Evolutionary conservation across 2,888 invertebrate genomes (phyloP), one percentile per base, ranked within the genome.

Genomic region (Mythimna pallens): DNA sequence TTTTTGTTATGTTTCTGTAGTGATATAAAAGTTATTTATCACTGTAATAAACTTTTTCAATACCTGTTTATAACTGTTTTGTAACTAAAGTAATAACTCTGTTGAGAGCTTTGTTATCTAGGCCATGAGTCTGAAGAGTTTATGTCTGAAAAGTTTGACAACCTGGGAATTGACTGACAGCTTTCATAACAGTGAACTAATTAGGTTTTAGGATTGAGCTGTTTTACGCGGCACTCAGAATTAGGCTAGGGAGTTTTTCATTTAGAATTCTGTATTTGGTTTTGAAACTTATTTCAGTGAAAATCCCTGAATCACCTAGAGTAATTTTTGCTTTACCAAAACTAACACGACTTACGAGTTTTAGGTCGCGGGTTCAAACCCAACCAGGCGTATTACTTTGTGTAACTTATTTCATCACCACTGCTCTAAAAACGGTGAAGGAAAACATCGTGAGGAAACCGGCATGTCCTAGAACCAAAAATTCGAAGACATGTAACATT

Each of bases 71-170:
- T 36, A 63, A 9, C 36, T 30, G 25, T 20, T 61, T 40, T 43
- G 10, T 52, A 52, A 66, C 68, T 47, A 55, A 57, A 43, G 57
- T 62, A 57, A 68, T 78, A 57, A 66, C 54, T 50, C 30, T 22
- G 50, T 22, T 43, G 4, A 43, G 67, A 25, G 25, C 50, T 70
- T 75, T 75, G 70, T 75, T 70, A 50, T 66, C 58, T 64, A 62
- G 59, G 57, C 25, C 57, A 20, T 57, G 36, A 70, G 67, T 75
- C 74, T 74, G 54, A 34, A 61, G 62, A 81, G 70, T 73, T 81
- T 61, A 55, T 30, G 78, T 72, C 81, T 72, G 65, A 55, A 78
- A 81, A 78, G 58, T 81, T 81, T 65, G 67, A 65, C 47, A 73
- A 34, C 61, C 64, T 50, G 61, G 68, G 63, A 75, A 72, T 70